Percentiles rank a stretch among this genome's conserved stretches.
Conservation (phyloP, 2,113 vertebrate species). For the Lutjanus erythropterus region DNA sequence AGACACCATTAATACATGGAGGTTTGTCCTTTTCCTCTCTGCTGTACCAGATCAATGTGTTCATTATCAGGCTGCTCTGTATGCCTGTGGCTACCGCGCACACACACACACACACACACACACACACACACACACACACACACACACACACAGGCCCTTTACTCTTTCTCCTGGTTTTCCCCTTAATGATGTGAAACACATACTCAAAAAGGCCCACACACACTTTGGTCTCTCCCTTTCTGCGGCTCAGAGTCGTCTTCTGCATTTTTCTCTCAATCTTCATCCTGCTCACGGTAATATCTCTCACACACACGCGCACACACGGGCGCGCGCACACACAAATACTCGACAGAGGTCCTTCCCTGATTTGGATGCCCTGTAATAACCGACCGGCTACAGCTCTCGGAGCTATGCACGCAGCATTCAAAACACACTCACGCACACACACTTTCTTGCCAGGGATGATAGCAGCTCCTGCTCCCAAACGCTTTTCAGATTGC, state of each 20-base stretch:
- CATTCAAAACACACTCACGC: slow-evolving; percentile 44
- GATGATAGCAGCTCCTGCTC: slow-evolving; percentile 10
- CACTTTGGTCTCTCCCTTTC: slow-evolving; percentile 5
- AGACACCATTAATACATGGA: slow-evolving; percentile 44
- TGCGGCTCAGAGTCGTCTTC: slow-evolving; percentile 10
- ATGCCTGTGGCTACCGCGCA: slow-evolving; percentile 57
- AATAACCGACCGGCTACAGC: slow-evolving; percentile 47
- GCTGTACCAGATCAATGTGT: slow-evolving; percentile 75
- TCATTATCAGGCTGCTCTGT: slow-evolving; percentile 72
- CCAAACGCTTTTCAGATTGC: slow-evolving; percentile 29
- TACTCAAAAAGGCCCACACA: slow-evolving; percentile 3
- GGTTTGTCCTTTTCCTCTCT: slow-evolving; percentile 60
- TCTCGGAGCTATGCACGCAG: slow-evolving; percentile 34
- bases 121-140: neutral
- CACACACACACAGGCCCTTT: slow-evolving; percentile 12
- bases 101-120: slow-evolving; percentile 4
- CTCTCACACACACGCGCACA: neutral
- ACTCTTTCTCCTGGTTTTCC: slow-evolving; percentile 24
- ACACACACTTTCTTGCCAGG: slow-evolving; percentile 4
- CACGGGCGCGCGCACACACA: slow-evolving; percentile 5
- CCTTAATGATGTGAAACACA: slow-evolving; percentile 51
- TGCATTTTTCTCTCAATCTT: slow-evolving; percentile 18
- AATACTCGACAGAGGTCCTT: slow-evolving; percentile 30
- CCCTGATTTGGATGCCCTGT: slow-evolving; percentile 56
- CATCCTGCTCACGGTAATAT: slow-evolving; percentile 25